A percentile compares a stretch with the other conserved stretches of the same genome.
Conservation (phyloP, 2,888 invertebrate species). For the Xestoiulus laeticollis region DNA sequence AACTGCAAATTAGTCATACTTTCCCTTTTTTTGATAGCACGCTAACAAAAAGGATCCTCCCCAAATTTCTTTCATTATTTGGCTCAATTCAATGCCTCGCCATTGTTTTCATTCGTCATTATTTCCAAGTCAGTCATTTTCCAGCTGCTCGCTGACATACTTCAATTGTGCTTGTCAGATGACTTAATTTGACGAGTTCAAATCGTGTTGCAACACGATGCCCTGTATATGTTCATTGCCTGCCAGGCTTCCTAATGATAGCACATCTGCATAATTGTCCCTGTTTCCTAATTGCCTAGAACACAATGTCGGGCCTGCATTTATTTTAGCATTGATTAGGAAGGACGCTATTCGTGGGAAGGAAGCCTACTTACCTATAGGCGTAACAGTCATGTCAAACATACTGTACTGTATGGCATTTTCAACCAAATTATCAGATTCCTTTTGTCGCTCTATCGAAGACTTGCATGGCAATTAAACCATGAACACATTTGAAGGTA, state of each 20-base stretch:
- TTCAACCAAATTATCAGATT: neutral
- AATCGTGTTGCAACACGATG: constrained; percentile 18
- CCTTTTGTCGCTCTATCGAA: neutral
- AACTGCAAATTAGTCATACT: too few relatives aligned
- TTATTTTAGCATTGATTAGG: constrained; percentile 22
- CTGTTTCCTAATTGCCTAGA: neutral
- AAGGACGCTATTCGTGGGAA: too few relatives aligned
- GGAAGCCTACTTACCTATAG: neutral
- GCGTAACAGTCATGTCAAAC: too few relatives aligned
- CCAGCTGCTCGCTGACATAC: neutral
- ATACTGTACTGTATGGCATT: too few relatives aligned
- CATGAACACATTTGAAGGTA: neutral
- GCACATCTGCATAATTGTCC: constrained; percentile 19
- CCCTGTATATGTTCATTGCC: neutral
- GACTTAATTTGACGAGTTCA: constrained; percentile 21
- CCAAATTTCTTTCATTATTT: neutral
- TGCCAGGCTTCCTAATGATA: neutral
- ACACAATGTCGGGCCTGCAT: neutral
- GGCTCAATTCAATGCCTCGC: neutral
- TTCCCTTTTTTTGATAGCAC: neutral
- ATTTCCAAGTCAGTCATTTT: neutral
- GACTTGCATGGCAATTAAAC: neutral
- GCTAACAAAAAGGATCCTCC: neutral
- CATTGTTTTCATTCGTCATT: constrained; percentile 3
- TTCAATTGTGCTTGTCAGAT: constrained; percentile 12